Base-by-base conservation (phyloP, 2,888 invertebrate genomes). In the Noctua fimbriata region DNA sequence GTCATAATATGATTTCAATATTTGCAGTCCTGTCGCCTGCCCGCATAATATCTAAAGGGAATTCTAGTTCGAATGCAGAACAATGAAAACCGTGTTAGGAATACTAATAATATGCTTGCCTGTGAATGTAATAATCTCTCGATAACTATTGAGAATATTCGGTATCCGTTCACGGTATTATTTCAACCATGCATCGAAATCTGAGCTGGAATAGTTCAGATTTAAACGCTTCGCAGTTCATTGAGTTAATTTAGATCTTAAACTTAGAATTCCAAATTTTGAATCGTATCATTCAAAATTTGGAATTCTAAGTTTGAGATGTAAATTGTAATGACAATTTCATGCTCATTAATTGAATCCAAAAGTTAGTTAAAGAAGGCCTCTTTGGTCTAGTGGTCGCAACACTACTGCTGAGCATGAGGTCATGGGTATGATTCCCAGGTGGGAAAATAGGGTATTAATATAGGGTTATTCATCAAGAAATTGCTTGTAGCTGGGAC, bases 21-120 rank as follows among this genome's bases (percentile, higher is more conserved):
- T 85, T 83, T 80, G 81, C 81, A 79, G 73, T 69, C 78, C 41
- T 49, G 60, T 79, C 82, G 76, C 76, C 41, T 65, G 67, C 55
- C 67, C 76, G 78, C 66, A 82, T 85, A 84, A 85, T 87, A 85
- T 70, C 81, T 80, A 69, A 81, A 85, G 78, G 75, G 83, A 85
- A 80, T 83, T 85, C 88, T 73, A 80, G 83, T 81, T 78, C 77
- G 75, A 81, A 85, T 81, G 79, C 79, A 85, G 88, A 85, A 85
- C 86, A 85, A 89, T 81, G 85, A 75, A 69, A 75, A 55, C 67
- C 83, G 79, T 85, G 85, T 66, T 83, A 71, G 66, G 85, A 85
- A 89, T 87, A 89, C 69, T 77, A 76, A 84, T 79, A 73, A 60
- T 44, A 72, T 77, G 60, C 69, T 82, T 69, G 70, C 69, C 41